Evolutionary conservation across 1,140 invertebrate species (phyloP).

Genomic region (Bilobella aurantiaca): DNA sequence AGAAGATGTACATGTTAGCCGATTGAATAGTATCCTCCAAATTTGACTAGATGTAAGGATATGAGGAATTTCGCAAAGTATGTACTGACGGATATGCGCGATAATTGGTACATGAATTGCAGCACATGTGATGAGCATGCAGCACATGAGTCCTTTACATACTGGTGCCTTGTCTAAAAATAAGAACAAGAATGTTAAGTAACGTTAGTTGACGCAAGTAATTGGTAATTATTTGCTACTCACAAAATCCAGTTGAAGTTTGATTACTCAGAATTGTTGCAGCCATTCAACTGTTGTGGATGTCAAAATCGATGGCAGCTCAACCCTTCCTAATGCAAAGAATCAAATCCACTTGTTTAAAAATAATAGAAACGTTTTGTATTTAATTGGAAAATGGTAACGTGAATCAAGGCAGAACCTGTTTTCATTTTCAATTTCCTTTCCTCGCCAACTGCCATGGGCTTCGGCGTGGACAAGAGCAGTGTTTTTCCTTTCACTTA

Average conservation of each 20-base stretch:
- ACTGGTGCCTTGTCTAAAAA: constrained; percentile 45
- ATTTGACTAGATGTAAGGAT: constrained; percentile 41
- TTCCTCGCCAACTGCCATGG: too few relatives aligned
- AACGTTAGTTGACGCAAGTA: not conserved
- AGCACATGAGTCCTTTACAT: constrained; percentile 43
- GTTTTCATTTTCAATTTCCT: too few relatives aligned
- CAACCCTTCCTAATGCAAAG: too few relatives aligned
- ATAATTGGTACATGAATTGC: constrained; percentile 44
- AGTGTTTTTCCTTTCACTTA: too few relatives aligned
- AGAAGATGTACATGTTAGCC: constrained; percentile 45
- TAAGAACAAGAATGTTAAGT: constrained; percentile 10
- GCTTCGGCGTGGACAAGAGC: too few relatives aligned
- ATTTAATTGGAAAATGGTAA: too few relatives aligned
- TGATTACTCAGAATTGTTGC: constrained; percentile 40
- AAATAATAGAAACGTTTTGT: too few relatives aligned
- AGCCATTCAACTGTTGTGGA: constrained; percentile 35
- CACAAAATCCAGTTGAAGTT: constrained; percentile 42
- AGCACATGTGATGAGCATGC: constrained; percentile 43
- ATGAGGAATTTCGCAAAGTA: constrained; percentile 40
- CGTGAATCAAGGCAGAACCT: too few relatives aligned
- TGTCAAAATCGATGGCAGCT: too few relatives aligned
- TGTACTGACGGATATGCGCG: constrained; percentile 40
- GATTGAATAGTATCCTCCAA: constrained; percentile 44
- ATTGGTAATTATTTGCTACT: constrained; percentile 29
- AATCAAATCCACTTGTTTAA: too few relatives aligned